phyloP scores from a whole-genome alignment of 2,888 invertebrate species.

The Ennomos quercinarius region DNA sequence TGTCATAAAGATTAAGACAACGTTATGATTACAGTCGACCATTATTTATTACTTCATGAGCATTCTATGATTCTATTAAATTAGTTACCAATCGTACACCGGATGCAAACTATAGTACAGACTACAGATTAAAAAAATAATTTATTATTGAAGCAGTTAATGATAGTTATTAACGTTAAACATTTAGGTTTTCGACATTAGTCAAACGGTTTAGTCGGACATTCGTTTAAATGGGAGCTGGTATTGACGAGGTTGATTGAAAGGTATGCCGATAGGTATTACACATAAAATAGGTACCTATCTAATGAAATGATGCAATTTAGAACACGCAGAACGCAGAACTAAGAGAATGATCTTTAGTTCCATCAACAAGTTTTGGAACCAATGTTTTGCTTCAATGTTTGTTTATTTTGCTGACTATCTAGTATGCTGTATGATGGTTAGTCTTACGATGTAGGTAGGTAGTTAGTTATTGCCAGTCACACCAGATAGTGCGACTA shows the following conservation, averaged over 20 bases:
- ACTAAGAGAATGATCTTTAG: no score
- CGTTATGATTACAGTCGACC: no score
- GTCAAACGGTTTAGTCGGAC: constrained; percentile 12
- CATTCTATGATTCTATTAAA: no score
- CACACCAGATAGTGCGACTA: no score
- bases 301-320: constrained; percentile 33
- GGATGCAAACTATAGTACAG: constrained; percentile 6
- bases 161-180: constrained; percentile 14
- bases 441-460: no score
- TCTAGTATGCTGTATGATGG: no score
- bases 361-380: neutral
- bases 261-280: constrained; percentile 18
- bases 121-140: constrained; percentile 9
- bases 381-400: no score
- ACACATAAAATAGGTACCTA: neutral
- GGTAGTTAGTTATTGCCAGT: no score
- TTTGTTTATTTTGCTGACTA: no score
- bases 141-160: constrained; percentile 13
- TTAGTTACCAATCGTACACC: constrained; percentile 8
- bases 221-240: constrained; percentile 6
- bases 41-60: no score
- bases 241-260: constrained; percentile 31
- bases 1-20: no score
- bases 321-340: neutral
- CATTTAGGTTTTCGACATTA: constrained; percentile 28